phyloP scores from a whole-genome alignment of 1,140 invertebrate species.

The Camponotus floridanus region DNA sequence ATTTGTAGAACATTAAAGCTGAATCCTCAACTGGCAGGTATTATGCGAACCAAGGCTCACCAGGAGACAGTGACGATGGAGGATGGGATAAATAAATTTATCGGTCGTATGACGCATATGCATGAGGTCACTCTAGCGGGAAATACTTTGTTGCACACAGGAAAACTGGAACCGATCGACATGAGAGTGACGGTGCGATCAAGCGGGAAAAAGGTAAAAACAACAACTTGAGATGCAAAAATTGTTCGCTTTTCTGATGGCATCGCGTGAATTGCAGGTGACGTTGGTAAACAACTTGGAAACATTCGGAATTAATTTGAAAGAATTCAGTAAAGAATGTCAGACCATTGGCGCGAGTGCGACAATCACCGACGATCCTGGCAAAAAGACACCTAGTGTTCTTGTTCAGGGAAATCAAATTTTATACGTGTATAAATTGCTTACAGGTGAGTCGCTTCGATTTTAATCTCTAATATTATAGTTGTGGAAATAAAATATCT shows the following conservation, averaged over 20 bases:
- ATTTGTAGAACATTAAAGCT: conserved; percentile 87
- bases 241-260: neutral
- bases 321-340: conserved; percentile 93
- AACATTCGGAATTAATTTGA: conserved; percentile 92
- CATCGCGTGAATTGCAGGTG: conserved; percentile 86
- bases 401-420: conserved; percentile 97
- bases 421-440: conserved; percentile 90
- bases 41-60: conserved; percentile 84
- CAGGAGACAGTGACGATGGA: conserved; percentile 89
- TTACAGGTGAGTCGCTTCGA: conserved; percentile 87
- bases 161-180: conserved; percentile 92
- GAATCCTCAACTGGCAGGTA: conserved; percentile 85
- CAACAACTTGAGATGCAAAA: too few species aligned
- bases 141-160: conserved; percentile 88
- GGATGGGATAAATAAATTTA: conserved; percentile 90
- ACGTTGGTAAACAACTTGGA: conserved; percentile 96
- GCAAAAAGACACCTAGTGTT: conserved; percentile 92
- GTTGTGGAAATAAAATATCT: neutral
- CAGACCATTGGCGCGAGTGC: conserved; percentile 95
- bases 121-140: conserved; percentile 90
- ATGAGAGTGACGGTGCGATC: conserved; percentile 92
- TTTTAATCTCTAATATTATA: conserved; percentile 11
- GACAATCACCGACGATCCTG: conserved; percentile 91
- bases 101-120: conserved; percentile 91
- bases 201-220: conserved; percentile 94